These are phyloP conservation scores for Siderastrea siderea DNA, from an alignment of 92 coral and sea anemone species.

Conservation along the genomic window DNA sequence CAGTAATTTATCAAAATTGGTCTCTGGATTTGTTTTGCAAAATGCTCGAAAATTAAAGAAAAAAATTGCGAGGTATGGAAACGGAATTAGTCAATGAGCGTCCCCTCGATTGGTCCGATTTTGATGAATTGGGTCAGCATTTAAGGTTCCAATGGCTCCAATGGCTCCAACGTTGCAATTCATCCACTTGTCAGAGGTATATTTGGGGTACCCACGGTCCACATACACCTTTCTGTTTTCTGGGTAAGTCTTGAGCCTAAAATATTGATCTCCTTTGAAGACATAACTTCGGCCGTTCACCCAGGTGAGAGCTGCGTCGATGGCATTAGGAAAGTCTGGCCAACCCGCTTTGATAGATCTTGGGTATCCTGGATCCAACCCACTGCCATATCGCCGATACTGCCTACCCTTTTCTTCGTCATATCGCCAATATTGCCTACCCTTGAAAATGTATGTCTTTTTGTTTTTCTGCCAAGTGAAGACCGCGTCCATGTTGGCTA, in stretches of 20 bases:
- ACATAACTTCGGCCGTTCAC: constrained; percentile 66
- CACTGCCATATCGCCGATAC: background rate
- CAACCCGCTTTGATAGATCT: constrained; percentile 43
- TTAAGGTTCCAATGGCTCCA: constrained; percentile 11
- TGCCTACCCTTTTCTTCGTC: constrained; percentile 28
- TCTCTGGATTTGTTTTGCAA: no score
- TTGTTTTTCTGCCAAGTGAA: constrained; percentile 84
- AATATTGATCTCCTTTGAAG: constrained; percentile 64
- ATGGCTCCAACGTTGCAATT: constrained; percentile 11
- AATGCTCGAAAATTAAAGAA: no score
- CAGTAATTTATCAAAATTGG: no score
- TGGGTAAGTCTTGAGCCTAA: constrained; percentile 4
- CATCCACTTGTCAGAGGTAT: constrained; percentile 65
- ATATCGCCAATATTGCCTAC: constrained; percentile 89
- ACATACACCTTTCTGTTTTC: constrained; percentile 3
- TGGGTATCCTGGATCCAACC: constrained; percentile 75
- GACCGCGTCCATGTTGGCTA: constrained; percentile 77
- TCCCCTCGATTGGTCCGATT: background rate
- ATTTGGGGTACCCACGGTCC: constrained; percentile 46
- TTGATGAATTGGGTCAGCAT: background rate
- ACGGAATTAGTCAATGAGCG: no score
- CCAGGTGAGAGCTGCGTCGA: constrained; percentile 85
- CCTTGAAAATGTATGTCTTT: constrained; percentile 82
- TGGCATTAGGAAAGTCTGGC: constrained; percentile 57
- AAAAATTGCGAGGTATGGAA: no score